phyloP scores from a whole-genome alignment of 2,888 invertebrate genomes.

The Pemphredon lugubris region DNA sequence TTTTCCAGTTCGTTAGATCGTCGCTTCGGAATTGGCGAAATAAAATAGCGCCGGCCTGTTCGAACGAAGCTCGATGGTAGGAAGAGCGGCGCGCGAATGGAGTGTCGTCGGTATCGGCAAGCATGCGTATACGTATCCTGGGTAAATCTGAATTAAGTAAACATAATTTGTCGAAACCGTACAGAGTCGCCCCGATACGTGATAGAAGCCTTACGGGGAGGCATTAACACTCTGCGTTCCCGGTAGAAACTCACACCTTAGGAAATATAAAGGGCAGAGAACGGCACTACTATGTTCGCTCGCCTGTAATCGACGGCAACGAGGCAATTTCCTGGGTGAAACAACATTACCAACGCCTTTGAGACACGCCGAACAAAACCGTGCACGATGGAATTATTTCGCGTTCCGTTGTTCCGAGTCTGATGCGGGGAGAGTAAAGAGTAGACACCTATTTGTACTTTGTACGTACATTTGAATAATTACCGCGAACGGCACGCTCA shows the following conservation, averaged over 20 bases:
- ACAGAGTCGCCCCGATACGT: slow-evolving; percentile 70
- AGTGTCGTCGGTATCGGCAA: slow-evolving; percentile 1
- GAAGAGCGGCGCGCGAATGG: neutral
- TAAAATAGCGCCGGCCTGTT: too few species aligned
- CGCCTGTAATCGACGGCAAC: neutral
- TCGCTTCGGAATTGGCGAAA: too few species aligned
- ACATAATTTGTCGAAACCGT: slow-evolving; percentile 75
- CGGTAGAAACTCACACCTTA: slow-evolving; percentile 39
- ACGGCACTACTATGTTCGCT: neutral
- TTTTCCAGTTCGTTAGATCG: too few species aligned
- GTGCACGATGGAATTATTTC: too few species aligned
- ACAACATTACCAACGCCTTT: too few species aligned
- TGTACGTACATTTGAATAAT: too few species aligned
- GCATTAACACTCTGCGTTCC: slow-evolving; percentile 62
- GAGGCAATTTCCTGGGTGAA: neutral
- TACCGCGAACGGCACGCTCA: too few species aligned
- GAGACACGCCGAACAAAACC: too few species aligned
- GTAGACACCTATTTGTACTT: too few species aligned
- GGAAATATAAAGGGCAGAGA: slow-evolving; percentile 19
- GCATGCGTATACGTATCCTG: slow-evolving; percentile 29
- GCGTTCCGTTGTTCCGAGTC: too few species aligned
- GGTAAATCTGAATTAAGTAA: slow-evolving; percentile 69
- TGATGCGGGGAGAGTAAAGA: too few species aligned
- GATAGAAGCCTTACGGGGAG: slow-evolving; percentile 71
- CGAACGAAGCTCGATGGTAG: neutral